phyloP scores from a whole-genome alignment of 2,797 vertebrate genomes.

The Pteronotus mesoamericanus region DNA sequence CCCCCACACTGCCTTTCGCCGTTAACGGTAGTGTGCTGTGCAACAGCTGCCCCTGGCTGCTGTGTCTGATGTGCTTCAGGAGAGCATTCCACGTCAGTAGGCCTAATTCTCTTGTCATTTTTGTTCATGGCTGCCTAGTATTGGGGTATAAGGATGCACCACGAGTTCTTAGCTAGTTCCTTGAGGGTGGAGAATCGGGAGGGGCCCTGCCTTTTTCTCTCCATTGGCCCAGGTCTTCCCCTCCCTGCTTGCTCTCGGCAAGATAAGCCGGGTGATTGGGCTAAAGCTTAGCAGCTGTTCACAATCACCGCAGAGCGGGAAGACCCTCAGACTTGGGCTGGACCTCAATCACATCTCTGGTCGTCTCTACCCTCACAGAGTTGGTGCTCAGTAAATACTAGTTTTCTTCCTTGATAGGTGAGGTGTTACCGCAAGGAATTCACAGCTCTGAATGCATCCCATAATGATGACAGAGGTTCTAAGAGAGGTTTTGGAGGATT shows the following conservation, averaged over 20 bases:
- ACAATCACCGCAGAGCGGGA: not conserved
- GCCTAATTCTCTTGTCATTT: not conserved
- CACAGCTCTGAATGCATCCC: not conserved
- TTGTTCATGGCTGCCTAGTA: not conserved
- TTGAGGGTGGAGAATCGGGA: not conserved
- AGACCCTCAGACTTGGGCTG: not conserved
- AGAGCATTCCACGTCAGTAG: not conserved
- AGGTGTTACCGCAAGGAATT: not conserved
- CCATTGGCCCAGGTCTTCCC: not conserved
- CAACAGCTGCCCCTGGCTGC: not conserved
- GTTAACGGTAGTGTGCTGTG: fast-evolving
- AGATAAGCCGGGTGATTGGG: not conserved
- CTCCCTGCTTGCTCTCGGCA: not conserved
- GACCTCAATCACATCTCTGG: not conserved
- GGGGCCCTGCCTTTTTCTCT: not conserved
- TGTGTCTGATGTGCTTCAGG: fast-evolving
- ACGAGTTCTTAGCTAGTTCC: not conserved
- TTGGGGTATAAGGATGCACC: not conserved
- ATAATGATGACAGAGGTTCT: not conserved
- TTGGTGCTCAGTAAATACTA: not conserved
- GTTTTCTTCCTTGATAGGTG: not conserved
- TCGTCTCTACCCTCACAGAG: not conserved
- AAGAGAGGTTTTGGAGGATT: not conserved
- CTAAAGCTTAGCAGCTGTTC: not conserved
- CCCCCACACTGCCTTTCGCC: not conserved